Evolutionary conservation across 2,113 vertebrate genomes (phyloP), one percentile per base, ranked within the genome.

Genomic region (Addax nasomaculatus): DNA sequence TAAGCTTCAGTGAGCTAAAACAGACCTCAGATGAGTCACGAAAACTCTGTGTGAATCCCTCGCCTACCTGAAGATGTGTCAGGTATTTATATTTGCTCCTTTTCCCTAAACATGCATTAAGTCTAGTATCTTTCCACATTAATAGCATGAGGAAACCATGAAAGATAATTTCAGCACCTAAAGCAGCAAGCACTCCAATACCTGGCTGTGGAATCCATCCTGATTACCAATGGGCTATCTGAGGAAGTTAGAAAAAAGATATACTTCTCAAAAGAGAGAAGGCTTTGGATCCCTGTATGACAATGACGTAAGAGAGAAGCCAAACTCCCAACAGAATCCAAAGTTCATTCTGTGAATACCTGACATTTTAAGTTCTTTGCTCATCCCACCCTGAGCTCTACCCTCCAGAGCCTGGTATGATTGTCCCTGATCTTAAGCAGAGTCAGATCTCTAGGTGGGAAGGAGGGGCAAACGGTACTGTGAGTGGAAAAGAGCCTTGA

Each of bases 341-440:
- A 90, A 60, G 19, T 51, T 27, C 57, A 30, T 67, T 85, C 33
- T 45, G 21, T 3, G 2, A 45, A 21, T 62, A 36, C 19, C 39
- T 30, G 21, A 27, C 1, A 85, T 76, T 90, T 85, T 76, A 80
- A 89, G 7, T 78, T 49, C n/a, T 90, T 79, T 95, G 17, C 10
- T 79, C 17, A 90, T n/a, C 27, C 0, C 11, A 85, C n/a, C 4
- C 62, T 76, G 43, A 96, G 5, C 7, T 70, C 29, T 45, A 9
- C 13, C 17, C 45, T 51, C 70, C 70, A 47, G 27, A 33, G 0
- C 5, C 67, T 19, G 7, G 15, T 2, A 5, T 6, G 14, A 0
- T 43, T 43, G 33, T 33, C 21, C 17, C 27, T 55, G 25, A 62
- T 43, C 47, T 55, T 23, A 92, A 78, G 39, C 25, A 73, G 7